phyloP scores from a whole-genome alignment of 2,888 invertebrate species.

The Pteria penguin region DNA sequence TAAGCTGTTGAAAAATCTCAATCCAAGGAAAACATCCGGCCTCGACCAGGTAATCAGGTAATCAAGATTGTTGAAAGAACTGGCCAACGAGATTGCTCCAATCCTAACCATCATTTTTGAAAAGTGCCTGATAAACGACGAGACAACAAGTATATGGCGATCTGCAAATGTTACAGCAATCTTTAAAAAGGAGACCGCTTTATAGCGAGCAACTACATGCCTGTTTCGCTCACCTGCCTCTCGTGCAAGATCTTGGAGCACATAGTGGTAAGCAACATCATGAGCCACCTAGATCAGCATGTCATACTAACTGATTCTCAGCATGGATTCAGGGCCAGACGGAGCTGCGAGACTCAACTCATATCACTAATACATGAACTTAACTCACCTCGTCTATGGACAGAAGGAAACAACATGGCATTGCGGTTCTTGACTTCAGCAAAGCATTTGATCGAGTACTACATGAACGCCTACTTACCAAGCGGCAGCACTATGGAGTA shows the following conservation, averaged over 20 bases:
- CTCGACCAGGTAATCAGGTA: neutral
- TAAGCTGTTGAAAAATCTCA: too few relatives aligned
- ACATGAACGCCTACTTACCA: constrained; percentile 22
- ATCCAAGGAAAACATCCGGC: neutral
- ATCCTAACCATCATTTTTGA: neutral
- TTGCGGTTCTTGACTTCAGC: constrained; percentile 28
- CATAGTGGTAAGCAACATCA: neutral
- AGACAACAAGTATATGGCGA: neutral
- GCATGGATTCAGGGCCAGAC: constrained; percentile 1
- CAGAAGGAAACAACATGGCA: constrained; percentile 28
- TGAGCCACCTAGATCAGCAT: constrained; percentile 10
- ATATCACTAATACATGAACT: constrained; percentile 24
- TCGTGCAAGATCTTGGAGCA: constrained; percentile 26
- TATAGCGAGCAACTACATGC: too few relatives aligned
- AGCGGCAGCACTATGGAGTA: constrained; percentile 34
- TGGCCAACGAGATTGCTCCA: neutral
- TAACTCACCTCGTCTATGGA: constrained; percentile 24
- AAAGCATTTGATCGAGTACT: constrained; percentile 29
- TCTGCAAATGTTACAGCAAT: neutral
- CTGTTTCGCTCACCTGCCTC: constrained; percentile 18
- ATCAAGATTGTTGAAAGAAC: neutral
- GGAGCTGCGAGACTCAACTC: constrained; percentile 26
- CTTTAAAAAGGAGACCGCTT: too few relatives aligned
- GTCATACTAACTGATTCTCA: constrained; percentile 12
- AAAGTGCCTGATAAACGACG: neutral